Conservation (phyloP, 2,888 invertebrate genomes). For the Drosophila fulvimacula region DNA sequence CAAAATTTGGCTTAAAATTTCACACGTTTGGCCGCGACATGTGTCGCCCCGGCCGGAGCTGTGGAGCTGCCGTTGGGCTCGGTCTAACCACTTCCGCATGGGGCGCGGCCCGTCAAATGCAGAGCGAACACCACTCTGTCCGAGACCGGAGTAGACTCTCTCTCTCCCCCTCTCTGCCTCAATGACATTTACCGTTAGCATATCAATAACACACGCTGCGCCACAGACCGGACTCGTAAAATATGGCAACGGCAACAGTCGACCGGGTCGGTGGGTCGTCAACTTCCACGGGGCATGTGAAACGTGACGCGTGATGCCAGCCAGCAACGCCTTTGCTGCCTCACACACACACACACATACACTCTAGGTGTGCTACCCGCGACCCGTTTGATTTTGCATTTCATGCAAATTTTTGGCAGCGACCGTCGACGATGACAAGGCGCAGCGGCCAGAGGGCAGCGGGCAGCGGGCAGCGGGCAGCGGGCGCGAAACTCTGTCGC, state of each 20-base stretch:
- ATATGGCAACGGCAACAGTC: constrained; percentile 73
- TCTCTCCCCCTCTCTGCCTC: constrained; percentile 1
- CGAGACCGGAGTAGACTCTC: no score
- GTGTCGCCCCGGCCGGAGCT: constrained; percentile 48
- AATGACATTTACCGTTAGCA: constrained; percentile 75
- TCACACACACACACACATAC: neutral
- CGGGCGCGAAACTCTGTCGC: constrained; percentile 69
- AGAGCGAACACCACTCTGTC: constrained; percentile 31
- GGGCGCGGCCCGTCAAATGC: constrained; percentile 68
- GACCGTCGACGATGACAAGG: constrained; percentile 48
- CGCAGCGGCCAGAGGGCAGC: constrained; percentile 22
- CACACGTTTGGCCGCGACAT: constrained; percentile 75
- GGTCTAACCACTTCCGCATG: constrained; percentile 71
- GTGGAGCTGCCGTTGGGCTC: constrained; percentile 22
- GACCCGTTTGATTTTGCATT: constrained; percentile 73
- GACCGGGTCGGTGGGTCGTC: constrained; percentile 48
- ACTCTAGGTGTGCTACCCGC: constrained; percentile 30
- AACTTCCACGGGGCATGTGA: constrained; percentile 65
- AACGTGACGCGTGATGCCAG: constrained; percentile 60
- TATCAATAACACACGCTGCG: constrained; percentile 78
- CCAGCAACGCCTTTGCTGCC: constrained; percentile 20
- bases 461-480: neutral
- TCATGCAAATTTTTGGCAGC: constrained; percentile 77
- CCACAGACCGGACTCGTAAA: constrained; percentile 69
- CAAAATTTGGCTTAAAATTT: constrained; percentile 69